Conservation (phyloP, 2,888 invertebrate species). For the Cheilosia vernalis region DNA sequence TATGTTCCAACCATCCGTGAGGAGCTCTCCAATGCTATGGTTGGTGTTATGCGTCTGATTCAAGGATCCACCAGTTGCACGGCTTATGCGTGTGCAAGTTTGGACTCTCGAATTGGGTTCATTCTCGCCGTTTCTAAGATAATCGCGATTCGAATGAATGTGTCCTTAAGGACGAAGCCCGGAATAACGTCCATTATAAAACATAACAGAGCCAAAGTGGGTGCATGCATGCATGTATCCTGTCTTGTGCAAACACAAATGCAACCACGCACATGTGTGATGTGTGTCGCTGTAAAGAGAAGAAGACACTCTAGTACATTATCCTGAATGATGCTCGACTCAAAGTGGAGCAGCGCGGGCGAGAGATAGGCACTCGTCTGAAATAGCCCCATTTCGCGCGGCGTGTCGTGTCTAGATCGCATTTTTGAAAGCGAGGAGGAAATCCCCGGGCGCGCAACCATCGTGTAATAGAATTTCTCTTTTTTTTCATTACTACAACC, state of each 20-base stretch:
- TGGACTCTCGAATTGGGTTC: constrained; percentile 27
- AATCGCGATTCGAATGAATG: constrained; percentile 8
- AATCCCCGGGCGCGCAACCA: constrained; percentile 34
- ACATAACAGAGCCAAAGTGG: constrained; percentile 25
- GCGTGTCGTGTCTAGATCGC: constrained; percentile 55
- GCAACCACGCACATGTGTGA: constrained; percentile 36
- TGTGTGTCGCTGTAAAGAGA: constrained; percentile 29
- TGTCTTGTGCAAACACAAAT: constrained; percentile 35
- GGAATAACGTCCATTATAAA: constrained; percentile 51
- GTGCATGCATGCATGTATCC: not conserved
- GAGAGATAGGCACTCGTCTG: constrained; percentile 30
- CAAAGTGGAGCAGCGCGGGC: constrained; percentile 32
- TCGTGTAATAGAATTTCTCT: constrained; percentile 61
- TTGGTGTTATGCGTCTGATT: constrained; percentile 53
- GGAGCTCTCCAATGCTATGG: constrained; percentile 47
- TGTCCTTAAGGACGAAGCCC: constrained; percentile 44
- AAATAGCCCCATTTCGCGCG: constrained; percentile 70
- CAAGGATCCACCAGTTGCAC: constrained; percentile 64
- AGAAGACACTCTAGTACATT: constrained; percentile 68
- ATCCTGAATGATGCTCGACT: constrained; percentile 74
- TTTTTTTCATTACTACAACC: constrained; percentile 18
- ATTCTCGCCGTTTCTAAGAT: not conserved
- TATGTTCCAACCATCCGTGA: constrained; percentile 72
- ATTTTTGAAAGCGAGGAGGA: constrained; percentile 60
- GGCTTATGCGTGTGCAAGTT: not conserved